Percentiles rank a stretch among this genome's conserved stretches.
Evolutionary conservation across 1,140 invertebrate genomes (phyloP).

Genomic region (Philaenus spumarius): DNA sequence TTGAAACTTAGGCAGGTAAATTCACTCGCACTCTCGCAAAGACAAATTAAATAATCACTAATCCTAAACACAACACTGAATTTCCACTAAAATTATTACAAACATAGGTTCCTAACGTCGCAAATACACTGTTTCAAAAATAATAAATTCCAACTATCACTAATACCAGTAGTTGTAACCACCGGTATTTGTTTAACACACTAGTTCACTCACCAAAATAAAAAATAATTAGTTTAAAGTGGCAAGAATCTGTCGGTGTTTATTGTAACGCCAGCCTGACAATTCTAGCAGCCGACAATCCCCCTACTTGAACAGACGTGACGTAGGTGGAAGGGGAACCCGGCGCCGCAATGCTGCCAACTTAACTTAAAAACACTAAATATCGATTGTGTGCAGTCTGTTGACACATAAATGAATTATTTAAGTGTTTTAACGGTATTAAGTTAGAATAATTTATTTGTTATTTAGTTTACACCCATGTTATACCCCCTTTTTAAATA

Average conservation of each 20-base stretch:
- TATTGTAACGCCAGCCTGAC: background rate
- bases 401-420: no score
- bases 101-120: background rate
- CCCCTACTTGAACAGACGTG: background rate
- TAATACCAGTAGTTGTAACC: background rate
- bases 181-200: background rate
- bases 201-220: background rate
- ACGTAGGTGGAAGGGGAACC: no score
- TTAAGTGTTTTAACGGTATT: no score
- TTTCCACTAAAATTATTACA: no score
- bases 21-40: no score
- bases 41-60: no score
- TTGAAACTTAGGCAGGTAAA: no score
- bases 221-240: background rate
- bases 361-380: background rate
- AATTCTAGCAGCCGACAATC: constrained; percentile 7
- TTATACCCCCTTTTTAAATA: no score
- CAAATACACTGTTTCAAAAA: background rate
- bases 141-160: background rate
- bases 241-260: background rate
- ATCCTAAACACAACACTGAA: no score
- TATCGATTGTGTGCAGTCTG: no score
- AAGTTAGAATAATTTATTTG: no score
- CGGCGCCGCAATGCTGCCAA: constrained; percentile 1
- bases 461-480: no score